These are phyloP conservation scores for Diploscapter pachys DNA, from an alignment of 1,140 invertebrate species.

Conservation along the genomic window DNA sequence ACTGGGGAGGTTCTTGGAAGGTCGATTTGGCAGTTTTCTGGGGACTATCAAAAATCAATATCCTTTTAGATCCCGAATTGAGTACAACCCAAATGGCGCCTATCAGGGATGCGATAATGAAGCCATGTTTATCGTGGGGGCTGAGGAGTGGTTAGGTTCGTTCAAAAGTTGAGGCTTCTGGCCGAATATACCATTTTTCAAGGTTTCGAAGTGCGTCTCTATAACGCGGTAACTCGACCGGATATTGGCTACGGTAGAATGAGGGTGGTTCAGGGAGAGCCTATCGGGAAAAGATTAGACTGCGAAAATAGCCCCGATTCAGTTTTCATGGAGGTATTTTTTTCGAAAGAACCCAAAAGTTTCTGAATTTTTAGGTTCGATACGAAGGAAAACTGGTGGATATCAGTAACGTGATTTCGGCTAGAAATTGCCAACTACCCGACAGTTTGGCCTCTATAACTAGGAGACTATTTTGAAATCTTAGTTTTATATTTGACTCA, in stretches of 20 bases:
- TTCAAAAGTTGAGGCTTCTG: constrained; percentile 19
- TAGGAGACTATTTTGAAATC: too few relatives aligned
- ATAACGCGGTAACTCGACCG: constrained; percentile 52
- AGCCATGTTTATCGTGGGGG: constrained; percentile 53
- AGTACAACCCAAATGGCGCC: constrained; percentile 29
- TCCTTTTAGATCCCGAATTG: constrained; percentile 41
- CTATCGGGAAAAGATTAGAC: constrained; percentile 43
- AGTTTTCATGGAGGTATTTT: constrained; percentile 48
- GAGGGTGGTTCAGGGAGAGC: constrained; percentile 51
- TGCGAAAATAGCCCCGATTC: constrained; percentile 47
- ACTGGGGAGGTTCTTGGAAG: constrained; percentile 32
- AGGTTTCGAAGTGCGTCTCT: constrained; percentile 53
- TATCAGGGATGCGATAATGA: constrained; percentile 56
- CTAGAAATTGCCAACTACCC: constrained; percentile 40
- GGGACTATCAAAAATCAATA: constrained; percentile 45
- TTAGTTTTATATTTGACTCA: too few relatives aligned
- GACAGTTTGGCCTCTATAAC: too few relatives aligned
- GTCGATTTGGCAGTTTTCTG: constrained; percentile 23
- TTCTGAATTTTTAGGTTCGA: constrained; percentile 38
- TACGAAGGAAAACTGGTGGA: constrained; percentile 53
- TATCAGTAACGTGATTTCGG: constrained; percentile 50
- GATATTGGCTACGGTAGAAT: constrained; percentile 49
- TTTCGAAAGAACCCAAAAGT: neutral
- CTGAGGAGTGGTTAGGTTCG: constrained; percentile 52
- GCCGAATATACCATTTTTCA: constrained; percentile 26